Evolutionary conservation across 2,888 invertebrate species (phyloP), one percentile per base, ranked within the genome.

Genomic region (Erebia ligea): DNA sequence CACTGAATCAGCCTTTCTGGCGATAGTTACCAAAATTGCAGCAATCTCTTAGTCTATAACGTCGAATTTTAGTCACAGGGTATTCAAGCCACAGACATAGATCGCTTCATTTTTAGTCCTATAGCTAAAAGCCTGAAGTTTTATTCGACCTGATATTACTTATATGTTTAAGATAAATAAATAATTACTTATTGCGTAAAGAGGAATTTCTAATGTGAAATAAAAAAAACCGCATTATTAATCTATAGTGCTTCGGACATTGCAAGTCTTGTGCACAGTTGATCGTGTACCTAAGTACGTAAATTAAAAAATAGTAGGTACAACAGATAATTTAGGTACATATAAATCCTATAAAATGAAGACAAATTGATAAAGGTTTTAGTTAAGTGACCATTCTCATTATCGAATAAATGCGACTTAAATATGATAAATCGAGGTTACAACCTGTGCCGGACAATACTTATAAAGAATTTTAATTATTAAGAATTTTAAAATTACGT

Each of bases 101-200:
- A 8, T 54, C 19, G 8, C 9, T 10, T 17, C 19, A 10, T 19
- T 50, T 50, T n/a, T 50, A n/a, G n/a, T n/a, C 50, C 50, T 0
- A n/a, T 15, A 15, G 0, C 50, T 50, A 50, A 50, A 50, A 50
- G n/a, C 50, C 15, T 50, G 6, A n/a, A n/a, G 8, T 50, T 50
- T 50, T n/a, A 50, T 50, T 50, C 50, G 50, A 50, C 50, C 1
- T n/a, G 50, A n/a, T 50, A 50, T 50, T 50, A 50, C 15, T n/a
- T 50, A 50, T 1, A 50, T 50, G n/a, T 17, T 45, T 50, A 50
- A 50, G 50, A 50, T 50, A 50, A n/a, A n/a, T 50, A 6, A 15
- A 50, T n/a, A 50, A 50, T 50, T n/a, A n/a, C n/a, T n/a, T n/a
- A 50, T n/a, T 50, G 50, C 50, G 50, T 50, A 50, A 50, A 50